Conservation (phyloP, 2,888 invertebrate genomes). For the Drosophila siamana region DNA sequence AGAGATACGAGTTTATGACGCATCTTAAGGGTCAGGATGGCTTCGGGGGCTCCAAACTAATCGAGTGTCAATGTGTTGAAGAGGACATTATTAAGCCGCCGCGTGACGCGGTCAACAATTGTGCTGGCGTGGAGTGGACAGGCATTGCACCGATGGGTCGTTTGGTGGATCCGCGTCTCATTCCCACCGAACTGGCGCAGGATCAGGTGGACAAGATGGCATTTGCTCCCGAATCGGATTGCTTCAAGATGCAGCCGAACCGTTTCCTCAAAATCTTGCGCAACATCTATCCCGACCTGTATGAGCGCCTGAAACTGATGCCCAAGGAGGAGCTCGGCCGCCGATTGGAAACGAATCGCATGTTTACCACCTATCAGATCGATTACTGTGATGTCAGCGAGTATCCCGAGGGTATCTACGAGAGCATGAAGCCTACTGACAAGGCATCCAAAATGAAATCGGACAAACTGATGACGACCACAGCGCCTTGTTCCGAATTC, state of each 20-base stretch:
- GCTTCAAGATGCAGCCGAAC: slow-evolving; percentile 81
- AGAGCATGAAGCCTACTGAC: slow-evolving; percentile 70
- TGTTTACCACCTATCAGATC: slow-evolving; percentile 87
- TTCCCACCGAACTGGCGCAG: slow-evolving; percentile 72
- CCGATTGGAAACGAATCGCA: slow-evolving; percentile 86
- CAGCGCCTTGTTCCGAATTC: slow-evolving; percentile 77
- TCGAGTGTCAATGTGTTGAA: slow-evolving; percentile 76
- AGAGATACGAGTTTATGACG: slow-evolving; percentile 78
- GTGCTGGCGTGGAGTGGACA: slow-evolving; percentile 81
- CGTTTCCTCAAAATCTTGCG: slow-evolving; percentile 83
- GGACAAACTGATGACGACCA: slow-evolving; percentile 61
- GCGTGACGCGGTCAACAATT: slow-evolving; percentile 59
- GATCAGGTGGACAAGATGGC: slow-evolving; percentile 72
- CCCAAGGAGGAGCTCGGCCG: slow-evolving; percentile 86
- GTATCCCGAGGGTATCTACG: slow-evolving; percentile 82
- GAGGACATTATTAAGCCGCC: slow-evolving; percentile 66
- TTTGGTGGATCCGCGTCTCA: slow-evolving; percentile 80
- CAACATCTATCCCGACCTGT: slow-evolving; percentile 87
- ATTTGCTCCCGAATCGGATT: slow-evolving; percentile 67
- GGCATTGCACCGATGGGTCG: slow-evolving; percentile 83
- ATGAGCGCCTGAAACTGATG: slow-evolving; percentile 86
- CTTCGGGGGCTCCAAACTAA: slow-evolving; percentile 31
- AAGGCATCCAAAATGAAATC: slow-evolving; percentile 65
- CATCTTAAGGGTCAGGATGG: slow-evolving; percentile 39
- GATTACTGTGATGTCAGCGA: slow-evolving; percentile 86